Evolutionary conservation across 2,888 invertebrate species (phyloP).

Genomic region (Lamellibrachia satsuma): DNA sequence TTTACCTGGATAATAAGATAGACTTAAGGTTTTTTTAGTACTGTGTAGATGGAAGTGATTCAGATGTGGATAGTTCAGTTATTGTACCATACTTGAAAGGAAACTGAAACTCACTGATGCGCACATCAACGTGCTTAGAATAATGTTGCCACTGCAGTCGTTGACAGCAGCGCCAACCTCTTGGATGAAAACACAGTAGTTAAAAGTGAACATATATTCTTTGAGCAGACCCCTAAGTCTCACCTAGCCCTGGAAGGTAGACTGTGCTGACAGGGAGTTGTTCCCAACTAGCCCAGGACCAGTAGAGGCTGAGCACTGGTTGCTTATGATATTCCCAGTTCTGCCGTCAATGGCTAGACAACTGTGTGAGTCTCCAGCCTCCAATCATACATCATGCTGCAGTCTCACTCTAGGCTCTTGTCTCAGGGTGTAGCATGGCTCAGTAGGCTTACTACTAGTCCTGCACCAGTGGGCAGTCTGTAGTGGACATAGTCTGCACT

Average conservation of each 20-base stretch:
- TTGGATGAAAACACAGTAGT: neutral
- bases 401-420: neutral
- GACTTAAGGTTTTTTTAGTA: too few species aligned
- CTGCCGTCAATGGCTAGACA: neutral
- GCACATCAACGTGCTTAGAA: neutral
- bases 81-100: neutral
- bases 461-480: too few species aligned
- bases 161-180: neutral
- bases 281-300: neutral
- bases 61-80: neutral
- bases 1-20: too few species aligned
- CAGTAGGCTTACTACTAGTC: neutral
- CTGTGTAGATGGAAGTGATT: too few species aligned
- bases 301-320: neutral
- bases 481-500: too few species aligned
- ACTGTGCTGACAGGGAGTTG: neutral
- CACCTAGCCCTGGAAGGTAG: neutral
- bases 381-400: neutral
- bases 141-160: neutral
- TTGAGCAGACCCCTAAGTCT: neutral
- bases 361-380: neutral
- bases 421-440: neutral
- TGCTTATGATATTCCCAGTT: neutral
- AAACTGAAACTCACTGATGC: neutral
- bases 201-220: neutral